Evolutionary conservation across 2,888 invertebrate genomes (phyloP), one percentile per base, ranked within the genome.

Genomic region (Hedya salicella): DNA sequence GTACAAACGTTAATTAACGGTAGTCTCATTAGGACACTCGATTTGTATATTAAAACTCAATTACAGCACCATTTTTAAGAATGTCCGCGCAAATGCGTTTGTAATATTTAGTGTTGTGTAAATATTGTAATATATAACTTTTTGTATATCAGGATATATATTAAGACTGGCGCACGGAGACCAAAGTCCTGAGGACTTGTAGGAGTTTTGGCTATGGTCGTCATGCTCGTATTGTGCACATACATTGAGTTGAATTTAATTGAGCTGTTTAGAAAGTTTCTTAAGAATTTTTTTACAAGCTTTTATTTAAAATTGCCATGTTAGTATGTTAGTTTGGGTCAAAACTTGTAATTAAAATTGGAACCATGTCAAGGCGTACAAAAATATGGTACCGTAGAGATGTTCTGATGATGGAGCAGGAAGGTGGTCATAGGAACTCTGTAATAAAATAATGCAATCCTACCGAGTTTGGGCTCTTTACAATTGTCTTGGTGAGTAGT

Each of bases 91-190:
- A 36, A 1, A 36, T 25, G 25, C 25, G 25, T n/a, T n/a, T n/a
- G n/a, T n/a, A n/a, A n/a, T n/a, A n/a, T 9, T 13, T 6, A 36
- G 11, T 25, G 32, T 36, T 54, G 16, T 78, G 79, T 79, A 79
- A 74, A 79, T 79, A 78, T 73, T 79, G 79, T 78, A 77, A 69
- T 59, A 72, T 73, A 75, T 53, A 21, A 40, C 36, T 67, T 71
- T 71, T 71, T 73, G 71, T 69, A 69, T 63, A 56, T 56, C 46
- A n/a, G 16, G 4, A 42, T 52, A 49, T 16, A 3, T 52, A 17
- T 56, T n/a, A 54, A 48, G 19, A 21, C 53, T n/a, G 56, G 16
- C 30, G n/a, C n/a, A n/a, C n/a, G 13, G 42, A 13, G 3, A 5
- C 19, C 17, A 19, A 3, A 16, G 36, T n/a, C 39, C 14, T 19